These are phyloP conservation scores for Apodemus speciosus DNA, from an alignment of 2,113 vertebrate species.

Conservation along the genomic window DNA sequence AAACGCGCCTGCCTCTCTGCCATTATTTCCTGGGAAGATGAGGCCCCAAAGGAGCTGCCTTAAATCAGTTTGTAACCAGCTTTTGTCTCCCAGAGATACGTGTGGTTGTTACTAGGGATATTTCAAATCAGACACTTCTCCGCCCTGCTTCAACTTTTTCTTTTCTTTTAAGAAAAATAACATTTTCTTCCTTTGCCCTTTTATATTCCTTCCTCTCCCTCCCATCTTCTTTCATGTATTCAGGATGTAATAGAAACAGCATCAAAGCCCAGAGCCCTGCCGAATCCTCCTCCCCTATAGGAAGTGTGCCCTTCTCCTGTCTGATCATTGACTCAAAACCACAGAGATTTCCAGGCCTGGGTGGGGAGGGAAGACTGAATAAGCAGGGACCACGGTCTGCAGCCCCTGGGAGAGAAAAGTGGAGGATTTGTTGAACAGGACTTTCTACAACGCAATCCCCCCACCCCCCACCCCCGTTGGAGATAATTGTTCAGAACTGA, in stretches of 20 bases:
- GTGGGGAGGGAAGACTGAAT: conserved; percentile 80
- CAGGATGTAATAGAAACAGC: conserved; percentile 72
- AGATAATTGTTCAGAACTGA: conserved; percentile 73
- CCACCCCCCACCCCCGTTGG: background rate
- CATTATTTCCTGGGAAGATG: conserved; percentile 84
- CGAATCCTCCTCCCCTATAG: conserved; percentile 70
- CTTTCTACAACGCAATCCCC: background rate
- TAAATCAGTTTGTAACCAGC: conserved; percentile 83
- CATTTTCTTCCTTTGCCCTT: conserved; percentile 74
- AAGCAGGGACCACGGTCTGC: conserved; percentile 72
- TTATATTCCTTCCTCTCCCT: conserved; percentile 67
- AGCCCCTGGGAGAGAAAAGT: conserved; percentile 81
- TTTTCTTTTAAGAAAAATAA: conserved; percentile 40
- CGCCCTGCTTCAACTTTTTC: background rate
- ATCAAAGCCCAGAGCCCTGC: conserved; percentile 69
- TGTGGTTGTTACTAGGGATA: conserved; percentile 71
- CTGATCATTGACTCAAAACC: conserved; percentile 89
- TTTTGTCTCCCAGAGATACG: conserved; percentile 84
- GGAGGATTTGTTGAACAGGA: conserved; percentile 77
- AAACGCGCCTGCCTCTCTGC: conserved; percentile 82
- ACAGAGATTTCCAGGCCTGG: conserved; percentile 75
- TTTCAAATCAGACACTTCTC: conserved; percentile 75
- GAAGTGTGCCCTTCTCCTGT: conserved; percentile 79
- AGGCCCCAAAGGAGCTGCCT: conserved; percentile 84
- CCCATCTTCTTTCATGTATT: conserved; percentile 72